phyloP scores from a whole-genome alignment of 2,888 invertebrate genomes.

The Chrysomela aeneicollis region DNA sequence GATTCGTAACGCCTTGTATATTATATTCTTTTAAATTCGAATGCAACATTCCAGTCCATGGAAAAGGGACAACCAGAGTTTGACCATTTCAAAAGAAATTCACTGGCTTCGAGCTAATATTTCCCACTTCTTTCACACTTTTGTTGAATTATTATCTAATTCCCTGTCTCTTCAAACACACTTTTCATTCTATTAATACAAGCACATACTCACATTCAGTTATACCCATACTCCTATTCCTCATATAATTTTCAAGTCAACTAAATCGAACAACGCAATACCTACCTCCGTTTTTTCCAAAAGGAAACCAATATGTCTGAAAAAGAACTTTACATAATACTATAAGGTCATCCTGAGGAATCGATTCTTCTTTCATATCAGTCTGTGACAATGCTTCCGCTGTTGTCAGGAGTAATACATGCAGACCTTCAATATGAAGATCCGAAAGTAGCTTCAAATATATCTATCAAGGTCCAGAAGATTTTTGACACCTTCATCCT shows the following conservation, averaged over 20 bases:
- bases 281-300: not conserved
- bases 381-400: slow-evolving; percentile 36
- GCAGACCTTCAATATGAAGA: slow-evolving; percentile 14
- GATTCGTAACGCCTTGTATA: too few species aligned
- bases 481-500: slow-evolving; percentile 50
- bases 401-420: slow-evolving; percentile 11
- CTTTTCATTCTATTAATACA: too few species aligned
- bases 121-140: too few species aligned
- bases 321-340: slow-evolving; percentile 27
- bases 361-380: slow-evolving; percentile 29
- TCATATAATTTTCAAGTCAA: not conserved
- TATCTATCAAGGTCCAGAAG: slow-evolving; percentile 49
- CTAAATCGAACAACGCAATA: not conserved
- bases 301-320: not conserved
- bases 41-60: too few species aligned
- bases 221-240: too few species aligned
- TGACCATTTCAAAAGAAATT: too few species aligned
- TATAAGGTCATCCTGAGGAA: slow-evolving; percentile 27
- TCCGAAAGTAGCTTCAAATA: slow-evolving; percentile 19
- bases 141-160: too few species aligned
- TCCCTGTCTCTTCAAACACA: too few species aligned
- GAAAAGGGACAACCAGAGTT: too few species aligned
- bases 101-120: too few species aligned
- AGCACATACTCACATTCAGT: too few species aligned
- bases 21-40: too few species aligned